phyloP scores from a whole-genome alignment of 1,140 invertebrate genomes.

The Bactericera cockerelli region DNA sequence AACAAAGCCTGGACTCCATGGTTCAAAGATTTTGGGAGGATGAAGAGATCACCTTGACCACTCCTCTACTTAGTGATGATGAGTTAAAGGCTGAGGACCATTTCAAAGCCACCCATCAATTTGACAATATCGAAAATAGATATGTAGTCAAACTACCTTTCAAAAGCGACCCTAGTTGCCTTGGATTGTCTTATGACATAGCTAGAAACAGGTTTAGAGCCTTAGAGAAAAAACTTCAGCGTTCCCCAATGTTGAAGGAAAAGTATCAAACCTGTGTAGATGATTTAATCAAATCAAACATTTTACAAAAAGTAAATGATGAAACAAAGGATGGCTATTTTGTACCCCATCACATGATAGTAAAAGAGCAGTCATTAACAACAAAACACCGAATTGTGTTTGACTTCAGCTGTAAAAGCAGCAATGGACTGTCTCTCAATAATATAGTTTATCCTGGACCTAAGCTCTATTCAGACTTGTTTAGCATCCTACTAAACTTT shows the following conservation, averaged over 20 bases:
- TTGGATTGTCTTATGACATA: background rate
- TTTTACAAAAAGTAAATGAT: background rate
- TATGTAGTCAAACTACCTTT: constrained; percentile 10
- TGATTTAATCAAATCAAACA: background rate
- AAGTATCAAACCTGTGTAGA: background rate
- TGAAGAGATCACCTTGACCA: no score
- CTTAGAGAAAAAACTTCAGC: constrained; percentile 1
- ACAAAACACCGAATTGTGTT: constrained; percentile 27
- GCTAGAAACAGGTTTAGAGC: background rate
- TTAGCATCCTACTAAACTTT: constrained; percentile 22
- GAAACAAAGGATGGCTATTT: background rate
- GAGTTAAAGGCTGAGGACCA: no score
- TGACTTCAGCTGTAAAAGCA: constrained; percentile 24
- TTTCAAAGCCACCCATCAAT: no score
- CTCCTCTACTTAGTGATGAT: no score
- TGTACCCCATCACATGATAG: constrained; percentile 17
- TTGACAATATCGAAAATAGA: background rate
- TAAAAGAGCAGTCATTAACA: constrained; percentile 15
- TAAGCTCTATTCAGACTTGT: constrained; percentile 22
- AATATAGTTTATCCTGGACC: constrained; percentile 21
- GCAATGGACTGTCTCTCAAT: constrained; percentile 22
- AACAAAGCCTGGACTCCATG: no score
- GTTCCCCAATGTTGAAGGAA: background rate
- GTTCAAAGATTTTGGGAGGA: no score
- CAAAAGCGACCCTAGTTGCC: background rate